Percentiles rank a stretch among this genome's conserved stretches.
Evolutionary conservation across 2,797 vertebrate species (phyloP).

Genomic region (Holocentrus rufus): DNA sequence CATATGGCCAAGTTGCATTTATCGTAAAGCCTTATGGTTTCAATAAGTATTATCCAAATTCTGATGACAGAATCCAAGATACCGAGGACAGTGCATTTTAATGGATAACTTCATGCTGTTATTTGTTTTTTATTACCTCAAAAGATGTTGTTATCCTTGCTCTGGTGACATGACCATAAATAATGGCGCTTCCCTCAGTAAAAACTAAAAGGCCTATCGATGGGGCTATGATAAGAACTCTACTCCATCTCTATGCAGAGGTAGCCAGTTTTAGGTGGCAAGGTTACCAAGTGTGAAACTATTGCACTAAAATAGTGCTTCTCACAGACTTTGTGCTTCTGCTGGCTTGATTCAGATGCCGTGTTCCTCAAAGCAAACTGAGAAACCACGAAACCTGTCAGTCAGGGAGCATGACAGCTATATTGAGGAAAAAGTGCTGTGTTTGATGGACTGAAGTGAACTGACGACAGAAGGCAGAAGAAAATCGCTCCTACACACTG

Average conservation of each 20-base stretch:
- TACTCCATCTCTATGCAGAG: conserved; percentile 80
- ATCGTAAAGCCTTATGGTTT: conserved; percentile 99
- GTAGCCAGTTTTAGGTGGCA: conserved; percentile 78
- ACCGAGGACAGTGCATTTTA: conserved; percentile 81
- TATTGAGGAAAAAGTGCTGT: conserved; percentile 63
- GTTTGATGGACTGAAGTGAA: conserved; percentile 70
- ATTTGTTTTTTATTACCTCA: conserved; percentile 86
- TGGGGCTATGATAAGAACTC: conserved; percentile 72
- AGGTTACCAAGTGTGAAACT: conserved; percentile 79
- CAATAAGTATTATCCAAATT: conserved; percentile 97
- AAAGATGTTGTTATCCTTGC: conserved; percentile 80
- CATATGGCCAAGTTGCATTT: conserved; percentile 99
- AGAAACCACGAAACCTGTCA: conserved; percentile 59
- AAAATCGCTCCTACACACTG: conserved; percentile 67
- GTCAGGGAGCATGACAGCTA: conserved; percentile 75
- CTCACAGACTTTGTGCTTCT: conserved; percentile 79
- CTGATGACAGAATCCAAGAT: conserved; percentile 96
- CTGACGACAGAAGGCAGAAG: conserved; percentile 67
- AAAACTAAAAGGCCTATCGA: conserved; percentile 71
- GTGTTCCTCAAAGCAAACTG: conserved; percentile 70
- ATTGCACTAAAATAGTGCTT: conserved; percentile 86
- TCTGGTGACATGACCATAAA: conserved; percentile 81
- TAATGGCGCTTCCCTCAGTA: conserved; percentile 79
- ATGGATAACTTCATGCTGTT: conserved; percentile 80
- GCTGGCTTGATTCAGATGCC: conserved; percentile 73